These are phyloP conservation scores for Megaceryle maxima DNA, from an alignment of 2,113 vertebrate species.

Conservation along the genomic window DNA sequence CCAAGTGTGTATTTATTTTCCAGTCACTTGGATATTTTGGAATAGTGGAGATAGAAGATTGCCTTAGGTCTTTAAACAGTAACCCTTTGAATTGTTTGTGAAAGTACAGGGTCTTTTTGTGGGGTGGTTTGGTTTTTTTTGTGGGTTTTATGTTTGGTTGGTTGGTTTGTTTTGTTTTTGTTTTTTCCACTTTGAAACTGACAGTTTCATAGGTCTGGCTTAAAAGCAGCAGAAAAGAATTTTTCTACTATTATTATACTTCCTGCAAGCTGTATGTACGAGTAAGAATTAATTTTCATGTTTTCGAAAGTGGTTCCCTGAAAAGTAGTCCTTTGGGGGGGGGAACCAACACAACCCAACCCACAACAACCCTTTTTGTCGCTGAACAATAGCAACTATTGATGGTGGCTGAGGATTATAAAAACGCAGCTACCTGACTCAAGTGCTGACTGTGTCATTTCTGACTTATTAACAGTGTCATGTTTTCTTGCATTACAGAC, in stretches of 20 bases:
- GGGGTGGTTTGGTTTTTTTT: too few relatives aligned
- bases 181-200: neutral
- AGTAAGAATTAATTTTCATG: neutral
- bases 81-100: neutral
- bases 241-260: neutral
- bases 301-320: neutral
- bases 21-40: neutral
- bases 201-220: neutral
- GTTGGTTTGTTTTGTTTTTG: too few relatives aligned
- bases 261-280: neutral
- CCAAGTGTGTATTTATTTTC: neutral
- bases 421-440: neutral
- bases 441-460: neutral
- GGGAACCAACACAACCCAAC: neutral
- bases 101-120: neutral
- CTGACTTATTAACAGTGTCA: neutral
- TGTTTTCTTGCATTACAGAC: neutral
- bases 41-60: neutral
- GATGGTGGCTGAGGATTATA: neutral
- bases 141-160: too few relatives aligned
- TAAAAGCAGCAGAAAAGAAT: neutral
- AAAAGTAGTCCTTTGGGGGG: neutral
- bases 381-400: neutral
- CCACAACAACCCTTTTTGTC: neutral
- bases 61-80: neutral